Base-by-base conservation (phyloP, 1,140 invertebrate genomes). In the Neoseiulus cucumeris region DNA sequence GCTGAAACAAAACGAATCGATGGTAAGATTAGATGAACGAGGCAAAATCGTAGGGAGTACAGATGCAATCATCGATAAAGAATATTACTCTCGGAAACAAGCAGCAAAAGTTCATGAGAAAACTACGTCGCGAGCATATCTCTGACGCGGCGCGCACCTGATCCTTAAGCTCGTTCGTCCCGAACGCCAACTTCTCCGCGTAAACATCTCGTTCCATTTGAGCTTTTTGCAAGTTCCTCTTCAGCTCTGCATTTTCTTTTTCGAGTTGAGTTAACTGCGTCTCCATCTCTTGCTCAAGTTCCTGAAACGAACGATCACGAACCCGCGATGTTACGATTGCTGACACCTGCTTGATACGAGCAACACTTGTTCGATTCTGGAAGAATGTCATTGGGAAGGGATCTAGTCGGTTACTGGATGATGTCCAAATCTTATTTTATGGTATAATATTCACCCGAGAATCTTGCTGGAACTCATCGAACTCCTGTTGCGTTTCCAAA, bases 261-360 rank as follows among this genome's bases (percentile, higher is more conserved):
- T 96, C 91, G 67, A 85, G 81, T 74, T 92, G 89, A 72, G 89
- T 85, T 67, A 96, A 79, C 65, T 91, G 89, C 42, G 86, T 82
- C 79, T 98, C 93, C 71, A 95, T 79, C 81, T 98, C 93, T 68
- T 84, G 84, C 76, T 98, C 92, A 69, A 96, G 77, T 75, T 91
- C 85, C 51, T 59, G 22, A 17, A 59, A 25, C 51, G 51, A 4
- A 33, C 14, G 22, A 29, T 59, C 14, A 59, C 1, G 51, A 59
- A 2, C 12, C 1, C 1, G 2, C 25, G 14, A 25, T 17, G 22
- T 18, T 14, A 14, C 14, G 22, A 17, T 18, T 1, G 22, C 33
- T 25, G 9, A 33, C 22, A 29, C 14, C 25, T 17, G 22, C 51
- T 14, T 14, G 17, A 25, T 59, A 12, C n/a, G 25, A 17, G 51